Base-by-base conservation (phyloP, 37 sponge, comb jelly and placozoan genomes). In the Hexactinellida sp. region DNA sequence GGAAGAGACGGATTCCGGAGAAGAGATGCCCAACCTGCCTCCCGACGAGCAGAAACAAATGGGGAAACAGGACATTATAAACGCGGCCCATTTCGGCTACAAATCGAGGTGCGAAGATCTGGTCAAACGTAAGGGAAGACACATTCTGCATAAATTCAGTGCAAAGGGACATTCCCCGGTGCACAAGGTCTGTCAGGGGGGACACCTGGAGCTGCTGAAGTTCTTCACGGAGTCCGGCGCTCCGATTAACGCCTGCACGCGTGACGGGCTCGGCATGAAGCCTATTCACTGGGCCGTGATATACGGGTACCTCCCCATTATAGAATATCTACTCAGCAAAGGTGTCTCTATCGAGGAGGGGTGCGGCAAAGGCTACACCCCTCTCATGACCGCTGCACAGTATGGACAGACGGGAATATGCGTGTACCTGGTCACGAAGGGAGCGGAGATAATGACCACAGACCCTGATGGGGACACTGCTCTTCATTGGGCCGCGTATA, bases 401-500 rank as follows among this genome's bases (percentile, higher is more conserved):
- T 92, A 92, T 38, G 95, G 93, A 34, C 91, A 94, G 86, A 90
- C 93, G 0, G 88, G 92, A 51, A 86, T 89, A 19, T 85, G 91
- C 83, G 91, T 88, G 54, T 94, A 94, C 71, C 86, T 94, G 36
- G 55, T 92, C 24, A 92, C 91, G 54, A 92, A 92, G 52, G 93
- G 95, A 54, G 95, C 93, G 7, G 87, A 91, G 47, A 90, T 88
- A 84, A 88, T 88, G 47, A 91, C 88, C 38, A 82, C 85, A 36
- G 95, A 94, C 83, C 86, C 88, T 37, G 89, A 94, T 88, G 89
- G 89, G n/a, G 95, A 94, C 86, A 91, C 90, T 39, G 90, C 93
- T 25, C 86, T 94, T 1, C 95, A 94, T 55, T 94, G 95, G 95
- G 95, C 91, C 0, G 91, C 91, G 21, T 92, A 90, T 85, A 94